phyloP scores from a whole-genome alignment of 2,888 invertebrate species.

The Melieria picta region DNA sequence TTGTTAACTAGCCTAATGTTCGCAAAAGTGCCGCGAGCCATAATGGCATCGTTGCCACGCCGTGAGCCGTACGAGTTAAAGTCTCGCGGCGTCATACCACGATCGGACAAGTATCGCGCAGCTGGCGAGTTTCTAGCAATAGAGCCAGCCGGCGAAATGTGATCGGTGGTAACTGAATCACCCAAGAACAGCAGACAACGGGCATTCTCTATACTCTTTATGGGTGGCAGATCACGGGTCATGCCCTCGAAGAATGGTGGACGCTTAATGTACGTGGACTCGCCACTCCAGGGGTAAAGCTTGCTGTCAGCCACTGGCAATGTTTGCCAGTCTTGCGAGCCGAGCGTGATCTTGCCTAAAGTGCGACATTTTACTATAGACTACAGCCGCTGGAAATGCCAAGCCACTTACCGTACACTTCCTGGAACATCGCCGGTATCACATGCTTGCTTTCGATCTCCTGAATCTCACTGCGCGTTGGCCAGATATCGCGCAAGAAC shows the following conservation, averaged over 20 bases:
- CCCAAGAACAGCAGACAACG: conserved; percentile 87
- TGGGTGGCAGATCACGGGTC: conserved; percentile 70
- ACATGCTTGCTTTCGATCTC: conserved; percentile 87
- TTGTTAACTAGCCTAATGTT: conserved; percentile 96
- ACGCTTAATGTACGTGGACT: conserved; percentile 94
- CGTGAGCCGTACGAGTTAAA: conserved; percentile 99
- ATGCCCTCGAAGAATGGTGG: conserved; percentile 96
- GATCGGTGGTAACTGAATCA: conserved; percentile 98
- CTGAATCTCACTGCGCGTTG: conserved; percentile 89
- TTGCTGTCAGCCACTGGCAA: conserved; percentile 81
- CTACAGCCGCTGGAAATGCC: background rate
- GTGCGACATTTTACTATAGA: background rate
- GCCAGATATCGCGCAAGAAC: conserved; percentile 96
- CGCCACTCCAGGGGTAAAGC: conserved; percentile 90
- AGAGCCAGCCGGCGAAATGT: conserved; percentile 98
- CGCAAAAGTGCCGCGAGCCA: conserved; percentile 98
- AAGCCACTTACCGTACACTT: conserved; percentile 69
- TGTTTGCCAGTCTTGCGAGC: conserved; percentile 86
- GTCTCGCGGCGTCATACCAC: conserved; percentile 82
- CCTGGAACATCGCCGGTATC: conserved; percentile 96
- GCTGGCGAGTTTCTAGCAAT: conserved; percentile 96
- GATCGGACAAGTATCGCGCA: conserved; percentile 61
- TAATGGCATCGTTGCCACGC: conserved; percentile 96
- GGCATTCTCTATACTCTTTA: conserved; percentile 75
- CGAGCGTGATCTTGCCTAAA: conserved; percentile 81